Evolutionary conservation across 2,888 invertebrate genomes (phyloP).

Genomic region (Drosophila prostipennis): DNA sequence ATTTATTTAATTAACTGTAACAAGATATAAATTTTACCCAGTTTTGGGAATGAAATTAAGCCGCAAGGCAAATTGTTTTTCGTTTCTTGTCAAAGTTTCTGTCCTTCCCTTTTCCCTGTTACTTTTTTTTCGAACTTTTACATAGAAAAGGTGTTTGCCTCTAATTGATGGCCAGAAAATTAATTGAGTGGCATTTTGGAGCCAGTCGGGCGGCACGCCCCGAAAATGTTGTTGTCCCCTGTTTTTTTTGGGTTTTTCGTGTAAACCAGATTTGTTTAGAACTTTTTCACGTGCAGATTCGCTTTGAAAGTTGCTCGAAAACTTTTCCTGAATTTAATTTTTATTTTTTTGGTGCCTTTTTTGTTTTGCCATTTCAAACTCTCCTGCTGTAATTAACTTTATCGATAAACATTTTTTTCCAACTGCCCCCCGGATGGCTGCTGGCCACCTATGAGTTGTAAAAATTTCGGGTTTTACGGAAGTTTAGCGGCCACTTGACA

Average conservation of each 20-base stretch:
- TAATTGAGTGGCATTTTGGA: constrained; percentile 56
- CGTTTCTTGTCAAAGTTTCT: constrained; percentile 49
- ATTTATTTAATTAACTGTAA: constrained; percentile 56
- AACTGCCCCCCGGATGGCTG: not conserved
- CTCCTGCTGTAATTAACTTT: constrained; percentile 51
- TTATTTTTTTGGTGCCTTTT: not conserved
- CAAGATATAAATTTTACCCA: constrained; percentile 29
- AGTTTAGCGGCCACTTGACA: constrained; percentile 31
- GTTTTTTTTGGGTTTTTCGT: constrained; percentile 18
- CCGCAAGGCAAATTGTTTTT: constrained; percentile 47
- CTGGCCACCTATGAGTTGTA: constrained; percentile 34
- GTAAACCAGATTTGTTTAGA: constrained; percentile 37
- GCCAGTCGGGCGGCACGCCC: constrained; percentile 21
- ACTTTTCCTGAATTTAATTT: constrained; percentile 30
- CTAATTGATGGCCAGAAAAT: constrained; percentile 56
- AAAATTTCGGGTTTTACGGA: constrained; percentile 10
- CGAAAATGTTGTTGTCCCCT: constrained; percentile 17
- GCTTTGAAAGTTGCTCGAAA: constrained; percentile 24
- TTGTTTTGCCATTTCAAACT: constrained; percentile 13
- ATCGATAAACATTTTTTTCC: constrained; percentile 47
- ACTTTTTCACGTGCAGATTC: constrained; percentile 40
- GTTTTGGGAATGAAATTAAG: constrained; percentile 47
- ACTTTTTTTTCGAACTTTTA: constrained; percentile 31
- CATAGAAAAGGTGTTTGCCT: constrained; percentile 72
- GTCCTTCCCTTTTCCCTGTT: not conserved